phyloP scores from a whole-genome alignment of 2,113 vertebrate species.

The Phylloscopus whistleri region DNA sequence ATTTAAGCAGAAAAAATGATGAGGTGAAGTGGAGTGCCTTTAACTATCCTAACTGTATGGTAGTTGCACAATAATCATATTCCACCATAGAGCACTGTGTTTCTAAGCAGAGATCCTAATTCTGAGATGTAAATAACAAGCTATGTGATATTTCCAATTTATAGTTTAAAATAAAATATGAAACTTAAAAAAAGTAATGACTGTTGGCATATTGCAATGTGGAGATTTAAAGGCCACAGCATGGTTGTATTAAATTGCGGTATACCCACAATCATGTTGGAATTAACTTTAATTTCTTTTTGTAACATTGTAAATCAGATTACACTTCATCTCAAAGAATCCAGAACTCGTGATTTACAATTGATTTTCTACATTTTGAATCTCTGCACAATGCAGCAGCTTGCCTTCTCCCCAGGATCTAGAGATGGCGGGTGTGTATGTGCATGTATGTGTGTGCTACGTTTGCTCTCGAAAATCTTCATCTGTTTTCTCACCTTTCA shows the following conservation, averaged over 20 bases:
- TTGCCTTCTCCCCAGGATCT: conserved; percentile 10
- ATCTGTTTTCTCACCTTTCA: background rate
- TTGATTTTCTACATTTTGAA: conserved; percentile 13
- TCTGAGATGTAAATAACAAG: conserved; percentile 65
- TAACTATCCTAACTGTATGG: conserved; percentile 46
- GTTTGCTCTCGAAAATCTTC: background rate
- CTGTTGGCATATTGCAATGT: conserved; percentile 27
- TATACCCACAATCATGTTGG: conserved; percentile 40
- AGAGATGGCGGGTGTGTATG: background rate
- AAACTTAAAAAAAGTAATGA: conserved; percentile 47
- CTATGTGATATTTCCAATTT: conserved; percentile 62
- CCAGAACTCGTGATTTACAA: conserved; percentile 25
- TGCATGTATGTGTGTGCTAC: background rate
- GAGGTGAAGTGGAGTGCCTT: conserved; percentile 76
- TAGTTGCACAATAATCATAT: conserved; percentile 41
- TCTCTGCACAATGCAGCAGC: conserved; percentile 26
- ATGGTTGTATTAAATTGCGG: conserved; percentile 51
- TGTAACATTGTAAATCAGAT: conserved; percentile 57
- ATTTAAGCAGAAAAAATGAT: conserved; percentile 80
- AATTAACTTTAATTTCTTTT: conserved; percentile 50
- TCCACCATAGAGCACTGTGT: background rate
- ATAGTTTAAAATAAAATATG: conserved; percentile 63
- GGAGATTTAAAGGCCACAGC: conserved; percentile 68
- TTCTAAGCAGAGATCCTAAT: conserved; percentile 30
- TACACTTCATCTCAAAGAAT: conserved; percentile 30